Percentiles rank a stretch among this genome's conserved stretches.
Evolutionary conservation across 1,140 invertebrate genomes (phyloP).

Genomic region (Aporrectodea caliginosa): DNA sequence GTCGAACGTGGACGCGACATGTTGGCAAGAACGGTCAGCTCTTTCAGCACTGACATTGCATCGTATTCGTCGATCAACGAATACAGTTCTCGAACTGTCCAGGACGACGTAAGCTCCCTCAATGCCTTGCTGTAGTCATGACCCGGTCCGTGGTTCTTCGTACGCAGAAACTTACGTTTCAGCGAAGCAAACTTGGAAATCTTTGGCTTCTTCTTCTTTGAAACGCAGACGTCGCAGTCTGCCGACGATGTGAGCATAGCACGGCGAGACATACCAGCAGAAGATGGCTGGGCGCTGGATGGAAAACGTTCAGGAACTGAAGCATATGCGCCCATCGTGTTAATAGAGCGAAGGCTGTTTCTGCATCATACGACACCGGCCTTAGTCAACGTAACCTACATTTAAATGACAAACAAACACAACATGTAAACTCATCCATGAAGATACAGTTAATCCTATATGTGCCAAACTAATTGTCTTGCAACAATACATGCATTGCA

Average conservation of each 20-base stretch:
- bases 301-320: background rate
- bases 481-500: too few relatives aligned
- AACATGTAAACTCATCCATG: too few relatives aligned
- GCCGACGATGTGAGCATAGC: conserved; percentile 28
- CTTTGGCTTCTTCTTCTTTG: conserved; percentile 69
- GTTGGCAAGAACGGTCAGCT: conserved; percentile 81
- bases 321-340: background rate
- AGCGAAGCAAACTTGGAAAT: conserved; percentile 77
- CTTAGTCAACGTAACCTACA: too few relatives aligned
- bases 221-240: conserved; percentile 41
- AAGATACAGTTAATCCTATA: too few relatives aligned
- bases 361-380: too few relatives aligned
- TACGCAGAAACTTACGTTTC: conserved; percentile 72
- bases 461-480: too few relatives aligned
- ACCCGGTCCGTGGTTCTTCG: conserved; percentile 71
- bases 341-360: too few relatives aligned
- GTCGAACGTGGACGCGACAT: conserved; percentile 80
- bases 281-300: background rate
- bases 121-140: conserved; percentile 83
- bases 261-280: conserved; percentile 6
- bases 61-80: conserved; percentile 86
- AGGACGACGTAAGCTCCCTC: conserved; percentile 74
- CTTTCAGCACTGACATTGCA: conserved; percentile 77
- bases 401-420: too few relatives aligned
- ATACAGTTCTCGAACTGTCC: conserved; percentile 76